phyloP scores from a whole-genome alignment of 2,888 invertebrate genomes.

The Erebia ligea region DNA sequence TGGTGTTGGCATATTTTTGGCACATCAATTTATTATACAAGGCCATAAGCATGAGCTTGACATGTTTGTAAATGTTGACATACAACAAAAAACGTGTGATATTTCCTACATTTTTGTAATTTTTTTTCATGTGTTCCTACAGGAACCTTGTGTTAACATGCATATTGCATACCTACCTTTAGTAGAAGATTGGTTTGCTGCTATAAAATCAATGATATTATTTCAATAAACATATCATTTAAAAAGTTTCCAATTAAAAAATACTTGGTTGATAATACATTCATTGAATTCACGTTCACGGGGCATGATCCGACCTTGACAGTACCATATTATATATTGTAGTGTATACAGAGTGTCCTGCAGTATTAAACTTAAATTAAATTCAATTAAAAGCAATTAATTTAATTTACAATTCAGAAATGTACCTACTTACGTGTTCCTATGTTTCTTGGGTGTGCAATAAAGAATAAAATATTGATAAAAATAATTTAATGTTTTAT shows the following conservation, averaged over 20 bases:
- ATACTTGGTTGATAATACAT: neutral
- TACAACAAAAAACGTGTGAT: constrained; percentile 25
- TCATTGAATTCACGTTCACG: neutral
- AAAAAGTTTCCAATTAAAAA: neutral
- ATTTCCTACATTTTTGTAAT: constrained; percentile 13
- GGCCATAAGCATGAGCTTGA: constrained; percentile 27
- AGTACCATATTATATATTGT: neutral
- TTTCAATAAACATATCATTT: too few relatives aligned
- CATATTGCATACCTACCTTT: too few relatives aligned
- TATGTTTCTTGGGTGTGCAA: too few relatives aligned
- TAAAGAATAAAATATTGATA: too few relatives aligned
- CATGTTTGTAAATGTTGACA: constrained; percentile 30
- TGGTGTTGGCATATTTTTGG: constrained; percentile 26
- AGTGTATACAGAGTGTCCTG: neutral
- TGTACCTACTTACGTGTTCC: too few relatives aligned
- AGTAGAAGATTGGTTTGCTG: too few relatives aligned
- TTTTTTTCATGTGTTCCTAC: neutral
- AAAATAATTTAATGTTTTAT: too few relatives aligned
- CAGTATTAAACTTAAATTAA: neutral
- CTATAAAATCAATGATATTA: too few relatives aligned
- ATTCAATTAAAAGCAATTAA: too few relatives aligned
- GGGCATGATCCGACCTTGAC: neutral
- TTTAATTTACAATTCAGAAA: too few relatives aligned
- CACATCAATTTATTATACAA: constrained; percentile 27
- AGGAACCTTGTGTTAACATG: neutral